Evolutionary conservation across 2,888 invertebrate species (phyloP).

Genomic region (Scaptomyza reducta): DNA sequence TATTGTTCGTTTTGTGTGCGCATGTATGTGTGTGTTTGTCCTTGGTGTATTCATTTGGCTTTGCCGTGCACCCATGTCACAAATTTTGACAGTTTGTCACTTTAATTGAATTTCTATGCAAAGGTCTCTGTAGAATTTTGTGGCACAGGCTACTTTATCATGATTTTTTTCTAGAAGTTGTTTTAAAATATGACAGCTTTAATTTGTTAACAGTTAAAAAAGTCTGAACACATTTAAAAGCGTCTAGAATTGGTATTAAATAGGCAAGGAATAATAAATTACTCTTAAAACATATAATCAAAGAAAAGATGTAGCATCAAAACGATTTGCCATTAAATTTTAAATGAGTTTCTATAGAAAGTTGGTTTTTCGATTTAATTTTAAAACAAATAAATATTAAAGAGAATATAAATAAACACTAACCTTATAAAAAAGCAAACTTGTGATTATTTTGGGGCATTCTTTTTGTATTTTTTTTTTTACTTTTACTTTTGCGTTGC

Average conservation of each 20-base stretch:
- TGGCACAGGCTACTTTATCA: background rate
- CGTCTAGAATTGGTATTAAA: background rate
- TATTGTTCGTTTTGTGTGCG: conserved; percentile 1
- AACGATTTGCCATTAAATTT: background rate
- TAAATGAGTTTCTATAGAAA: background rate
- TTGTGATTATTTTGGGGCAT: conserved; percentile 21
- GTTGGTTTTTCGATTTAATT: background rate
- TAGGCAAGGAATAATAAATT: background rate
- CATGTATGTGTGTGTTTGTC: conserved; percentile 32
- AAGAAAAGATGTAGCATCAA: too few relatives aligned
- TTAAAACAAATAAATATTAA: background rate
- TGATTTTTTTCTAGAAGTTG: conserved; percentile 10
- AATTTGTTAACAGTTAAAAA: background rate
- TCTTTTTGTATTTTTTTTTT: conserved; percentile 14
- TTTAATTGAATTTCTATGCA: conserved; percentile 72
- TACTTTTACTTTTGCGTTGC: conserved; percentile 1
- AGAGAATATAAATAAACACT: conserved; percentile 18
- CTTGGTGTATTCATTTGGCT: conserved; percentile 54
- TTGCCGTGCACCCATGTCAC: conserved; percentile 66
- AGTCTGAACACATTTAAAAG: background rate
- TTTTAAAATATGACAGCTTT: conserved; percentile 10
- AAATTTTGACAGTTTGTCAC: conserved; percentile 76
- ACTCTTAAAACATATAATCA: background rate
- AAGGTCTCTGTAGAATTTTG: conserved; percentile 28
- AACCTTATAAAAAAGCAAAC: conserved; percentile 9